These are phyloP conservation scores for Pangasianodon gigas DNA, from an alignment of 2,113 vertebrate genomes.

Conservation along the genomic window DNA sequence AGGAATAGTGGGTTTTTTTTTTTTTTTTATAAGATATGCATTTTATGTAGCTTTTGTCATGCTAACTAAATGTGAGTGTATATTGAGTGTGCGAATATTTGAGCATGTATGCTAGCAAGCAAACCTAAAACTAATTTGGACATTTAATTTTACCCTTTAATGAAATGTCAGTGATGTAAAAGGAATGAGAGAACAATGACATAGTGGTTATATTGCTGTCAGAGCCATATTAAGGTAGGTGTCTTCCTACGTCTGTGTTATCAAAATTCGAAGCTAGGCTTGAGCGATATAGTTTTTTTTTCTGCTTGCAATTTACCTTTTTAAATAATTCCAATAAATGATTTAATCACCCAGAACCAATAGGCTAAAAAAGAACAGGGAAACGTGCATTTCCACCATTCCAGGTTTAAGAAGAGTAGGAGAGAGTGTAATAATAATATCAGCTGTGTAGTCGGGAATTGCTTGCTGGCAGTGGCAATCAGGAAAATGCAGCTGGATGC, in stretches of 20 bases:
- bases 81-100: background rate
- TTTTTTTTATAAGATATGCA: background rate
- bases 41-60: background rate
- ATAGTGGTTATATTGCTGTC: background rate
- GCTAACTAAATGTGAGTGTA: background rate
- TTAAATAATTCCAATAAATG: background rate
- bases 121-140: background rate
- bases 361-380: background rate
- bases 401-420: background rate
- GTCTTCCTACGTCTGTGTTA: background rate
- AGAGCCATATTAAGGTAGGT: background rate
- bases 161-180: background rate
- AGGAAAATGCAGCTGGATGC: background rate
- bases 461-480: background rate
- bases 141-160: background rate
- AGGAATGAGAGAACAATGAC: background rate
- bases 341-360: background rate
- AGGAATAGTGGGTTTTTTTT: background rate
- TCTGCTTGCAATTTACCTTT: background rate
- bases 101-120: background rate
- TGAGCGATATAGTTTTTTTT: too few relatives aligned
- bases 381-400: background rate
- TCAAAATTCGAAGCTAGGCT: background rate
- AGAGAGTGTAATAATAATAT: background rate
- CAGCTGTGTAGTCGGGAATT: background rate